Conservation (phyloP, 2,888 invertebrate genomes). For the Lasius fuliginosus region DNA sequence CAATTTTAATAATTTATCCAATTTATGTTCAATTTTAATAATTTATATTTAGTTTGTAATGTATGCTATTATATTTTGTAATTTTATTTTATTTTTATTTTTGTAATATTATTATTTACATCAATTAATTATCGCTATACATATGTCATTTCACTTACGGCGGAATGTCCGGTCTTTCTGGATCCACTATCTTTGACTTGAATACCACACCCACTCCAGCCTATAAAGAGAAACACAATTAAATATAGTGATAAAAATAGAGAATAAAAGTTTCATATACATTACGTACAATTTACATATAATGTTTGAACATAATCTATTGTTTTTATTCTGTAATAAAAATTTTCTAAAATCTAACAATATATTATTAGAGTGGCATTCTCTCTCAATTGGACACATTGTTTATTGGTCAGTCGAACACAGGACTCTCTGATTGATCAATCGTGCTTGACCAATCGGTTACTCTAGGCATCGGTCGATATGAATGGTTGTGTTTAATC, state of each 20-base stretch:
- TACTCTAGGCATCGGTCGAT: too few relatives aligned
- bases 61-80: too few relatives aligned
- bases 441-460: too few relatives aligned
- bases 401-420: too few relatives aligned
- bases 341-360: not conserved
- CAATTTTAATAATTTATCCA: too few relatives aligned
- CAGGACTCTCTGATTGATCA: too few relatives aligned
- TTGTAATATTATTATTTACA: not conserved
- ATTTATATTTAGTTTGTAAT: too few relatives aligned
- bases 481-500: too few relatives aligned
- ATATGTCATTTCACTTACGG: slow-evolving; percentile 6
- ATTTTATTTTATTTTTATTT: too few relatives aligned
- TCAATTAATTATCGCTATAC: not conserved
- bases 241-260: not conserved
- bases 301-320: not conserved
- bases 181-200: not conserved
- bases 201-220: not conserved
- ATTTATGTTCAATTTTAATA: too few relatives aligned
- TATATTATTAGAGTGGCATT: not conserved
- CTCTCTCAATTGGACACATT: too few relatives aligned
- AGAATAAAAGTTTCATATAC: not conserved
- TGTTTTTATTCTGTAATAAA: not conserved
- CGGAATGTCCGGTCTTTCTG: not conserved
- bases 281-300: not conserved
- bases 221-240: not conserved